Conservation (phyloP, 2,797 vertebrate genomes). For the Fratercula arctica region DNA sequence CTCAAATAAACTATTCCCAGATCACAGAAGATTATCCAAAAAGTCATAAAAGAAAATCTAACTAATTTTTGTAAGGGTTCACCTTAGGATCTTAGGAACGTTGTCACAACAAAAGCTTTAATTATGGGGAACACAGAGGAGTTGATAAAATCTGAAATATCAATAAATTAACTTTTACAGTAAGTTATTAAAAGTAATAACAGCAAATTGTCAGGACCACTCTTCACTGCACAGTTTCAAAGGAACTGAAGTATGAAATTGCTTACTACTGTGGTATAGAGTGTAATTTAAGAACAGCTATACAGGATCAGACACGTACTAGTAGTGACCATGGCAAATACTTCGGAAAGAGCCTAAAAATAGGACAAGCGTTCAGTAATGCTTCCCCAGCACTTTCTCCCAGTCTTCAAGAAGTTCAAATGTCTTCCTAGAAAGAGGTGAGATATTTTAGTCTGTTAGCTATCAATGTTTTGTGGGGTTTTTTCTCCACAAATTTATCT, state of each 20-base stretch:
- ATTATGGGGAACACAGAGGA: neutral
- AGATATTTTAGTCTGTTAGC: neutral
- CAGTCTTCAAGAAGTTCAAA: neutral
- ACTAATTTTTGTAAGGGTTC: neutral
- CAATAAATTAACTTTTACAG: neutral
- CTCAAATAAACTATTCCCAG: neutral
- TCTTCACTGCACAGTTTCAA: neutral
- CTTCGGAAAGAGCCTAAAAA: slow-evolving; percentile 1
- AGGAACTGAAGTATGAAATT: neutral
- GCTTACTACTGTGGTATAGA: neutral
- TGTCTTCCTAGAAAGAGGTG: neutral
- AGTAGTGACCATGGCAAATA: neutral
- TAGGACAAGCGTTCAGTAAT: neutral
- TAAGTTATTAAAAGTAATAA: neutral
- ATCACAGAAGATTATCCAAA: neutral
- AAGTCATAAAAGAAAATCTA: neutral
- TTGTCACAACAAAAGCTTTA: neutral
- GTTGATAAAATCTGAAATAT: neutral
- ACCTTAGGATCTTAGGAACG: neutral
- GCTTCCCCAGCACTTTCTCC: neutral
- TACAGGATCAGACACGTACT: neutral
- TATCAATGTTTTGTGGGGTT: neutral
- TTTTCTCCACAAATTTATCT: neutral
- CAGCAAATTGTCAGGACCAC: neutral
- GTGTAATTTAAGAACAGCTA: neutral